Evolutionary conservation across 2,888 invertebrate species (phyloP).

Genomic region (Taphrorychus bicolor): DNA sequence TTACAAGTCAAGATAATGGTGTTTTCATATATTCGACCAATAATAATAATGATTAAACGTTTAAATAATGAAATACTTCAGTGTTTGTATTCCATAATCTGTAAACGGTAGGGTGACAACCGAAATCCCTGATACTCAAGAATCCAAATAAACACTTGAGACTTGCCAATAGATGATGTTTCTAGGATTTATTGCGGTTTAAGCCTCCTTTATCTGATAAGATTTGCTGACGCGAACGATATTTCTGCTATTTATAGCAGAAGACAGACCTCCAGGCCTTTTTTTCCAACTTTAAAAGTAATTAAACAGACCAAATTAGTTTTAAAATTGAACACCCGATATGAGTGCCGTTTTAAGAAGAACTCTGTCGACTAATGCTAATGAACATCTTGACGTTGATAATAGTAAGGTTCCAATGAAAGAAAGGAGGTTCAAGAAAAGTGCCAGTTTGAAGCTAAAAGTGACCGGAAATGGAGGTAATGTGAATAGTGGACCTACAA

Average conservation of each 20-base stretch:
- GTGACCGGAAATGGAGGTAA: neutral
- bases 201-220: neutral
- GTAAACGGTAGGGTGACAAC: neutral
- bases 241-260: neutral
- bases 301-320: too few species aligned
- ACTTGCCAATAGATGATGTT: neutral
- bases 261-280: neutral
- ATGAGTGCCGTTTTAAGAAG: constrained; percentile 29
- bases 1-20: constrained; percentile 3
- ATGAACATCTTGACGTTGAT: neutral
- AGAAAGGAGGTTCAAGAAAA: constrained; percentile 24
- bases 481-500: neutral
- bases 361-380: neutral
- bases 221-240: neutral
- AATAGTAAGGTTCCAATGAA: neutral
- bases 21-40: constrained; percentile 12
- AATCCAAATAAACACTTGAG: neutral
- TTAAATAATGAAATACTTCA: constrained; percentile 8
- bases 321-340: too few species aligned
- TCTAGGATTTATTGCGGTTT: neutral
- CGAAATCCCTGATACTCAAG: neutral
- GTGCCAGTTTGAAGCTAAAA: constrained; percentile 16
- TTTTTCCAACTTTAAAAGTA: neutral
- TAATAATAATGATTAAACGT: constrained; percentile 26
- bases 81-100: neutral